Conservation (phyloP, 2,113 vertebrate species). For the Mobula birostris region DNA sequence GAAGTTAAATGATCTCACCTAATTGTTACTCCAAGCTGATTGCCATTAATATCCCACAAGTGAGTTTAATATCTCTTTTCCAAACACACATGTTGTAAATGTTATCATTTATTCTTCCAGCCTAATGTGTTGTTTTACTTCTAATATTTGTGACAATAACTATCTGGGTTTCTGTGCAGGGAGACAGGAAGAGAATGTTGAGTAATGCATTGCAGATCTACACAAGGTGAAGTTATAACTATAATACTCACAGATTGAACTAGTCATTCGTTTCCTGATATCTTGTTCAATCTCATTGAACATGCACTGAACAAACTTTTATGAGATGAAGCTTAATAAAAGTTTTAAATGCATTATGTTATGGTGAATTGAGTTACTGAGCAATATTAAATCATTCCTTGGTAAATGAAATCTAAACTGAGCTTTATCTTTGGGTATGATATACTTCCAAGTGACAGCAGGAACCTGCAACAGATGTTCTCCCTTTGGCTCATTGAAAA, state of each 20-base stretch:
- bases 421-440: background rate
- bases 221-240: background rate
- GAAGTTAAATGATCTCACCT: background rate
- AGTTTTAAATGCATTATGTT: background rate
- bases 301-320: background rate
- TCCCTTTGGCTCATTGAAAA: background rate
- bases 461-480: no score
- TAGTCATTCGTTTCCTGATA: background rate
- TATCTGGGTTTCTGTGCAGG: background rate
- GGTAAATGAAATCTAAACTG: background rate
- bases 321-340: background rate
- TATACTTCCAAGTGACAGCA: background rate
- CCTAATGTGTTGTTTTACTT: background rate
- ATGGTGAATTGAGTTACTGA: background rate
- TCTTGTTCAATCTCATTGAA: background rate
- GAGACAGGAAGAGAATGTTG: background rate
- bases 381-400: background rate
- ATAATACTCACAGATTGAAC: background rate
- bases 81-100: background rate
- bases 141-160: background rate
- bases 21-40: background rate
- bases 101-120: background rate
- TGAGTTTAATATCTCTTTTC: background rate
- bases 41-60: background rate
- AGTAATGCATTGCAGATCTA: background rate